These are phyloP conservation scores for Papilio elwesi DNA, from an alignment of 2,888 invertebrate species.

Conservation along the genomic window DNA sequence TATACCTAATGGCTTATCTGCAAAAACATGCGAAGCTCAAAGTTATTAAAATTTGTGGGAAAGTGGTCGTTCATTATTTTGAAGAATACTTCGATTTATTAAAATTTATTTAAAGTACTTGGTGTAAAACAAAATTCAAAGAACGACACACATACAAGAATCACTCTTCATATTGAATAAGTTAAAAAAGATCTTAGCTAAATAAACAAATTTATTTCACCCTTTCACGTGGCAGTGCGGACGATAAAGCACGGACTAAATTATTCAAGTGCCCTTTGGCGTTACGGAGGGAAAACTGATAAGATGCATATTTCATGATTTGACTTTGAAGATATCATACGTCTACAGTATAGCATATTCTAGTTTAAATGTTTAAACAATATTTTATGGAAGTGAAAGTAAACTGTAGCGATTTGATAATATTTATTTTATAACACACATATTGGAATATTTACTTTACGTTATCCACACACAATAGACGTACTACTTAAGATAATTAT, in stretches of 20 bases:
- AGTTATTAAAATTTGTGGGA: no score
- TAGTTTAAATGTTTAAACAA: not conserved
- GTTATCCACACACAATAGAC: no score
- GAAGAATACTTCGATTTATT: no score
- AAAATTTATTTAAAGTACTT: no score
- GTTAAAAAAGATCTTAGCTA: conserved; percentile 10
- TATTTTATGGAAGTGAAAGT: conserved; percentile 3
- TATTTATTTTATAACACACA: not conserved
- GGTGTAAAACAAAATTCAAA: no score
- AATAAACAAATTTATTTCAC: conserved; percentile 29
- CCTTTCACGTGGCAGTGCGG: conserved; percentile 19
- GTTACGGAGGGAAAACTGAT: conserved; percentile 33
- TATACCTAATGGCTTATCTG: no score
- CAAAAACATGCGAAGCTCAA: no score
- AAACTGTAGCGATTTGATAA: not conserved
- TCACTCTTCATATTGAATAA: not conserved
- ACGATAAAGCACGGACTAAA: conserved; percentile 38
- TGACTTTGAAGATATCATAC: conserved; percentile 27
- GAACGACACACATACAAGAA: not conserved
- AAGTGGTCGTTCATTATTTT: no score
- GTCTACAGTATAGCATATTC: conserved; percentile 17
- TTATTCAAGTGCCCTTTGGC: conserved; percentile 35
- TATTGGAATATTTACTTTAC: no score
- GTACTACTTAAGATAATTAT: no score
- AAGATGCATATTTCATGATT: conserved; percentile 38